phyloP scores from a whole-genome alignment of 2,113 vertebrate species.

The Plecturocebus donacophilus region DNA sequence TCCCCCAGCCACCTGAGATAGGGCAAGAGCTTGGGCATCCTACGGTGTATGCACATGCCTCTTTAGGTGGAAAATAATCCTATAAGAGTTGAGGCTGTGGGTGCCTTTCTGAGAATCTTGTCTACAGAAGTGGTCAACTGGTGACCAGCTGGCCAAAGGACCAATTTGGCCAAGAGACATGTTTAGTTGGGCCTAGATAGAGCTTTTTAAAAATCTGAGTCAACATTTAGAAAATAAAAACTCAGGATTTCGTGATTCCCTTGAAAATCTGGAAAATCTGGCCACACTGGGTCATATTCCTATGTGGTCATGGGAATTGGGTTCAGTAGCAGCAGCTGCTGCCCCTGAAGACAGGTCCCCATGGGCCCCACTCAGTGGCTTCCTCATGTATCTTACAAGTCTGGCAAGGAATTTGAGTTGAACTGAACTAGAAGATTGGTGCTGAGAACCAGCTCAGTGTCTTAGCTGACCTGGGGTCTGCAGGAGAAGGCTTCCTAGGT shows the following conservation, averaged over 20 bases:
- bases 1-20: not conserved
- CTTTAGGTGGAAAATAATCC: not conserved
- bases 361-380: not conserved
- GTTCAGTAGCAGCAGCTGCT: not conserved
- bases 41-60: not conserved
- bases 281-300: not conserved
- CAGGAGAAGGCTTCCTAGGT: not conserved
- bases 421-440: not conserved
- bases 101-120: not conserved
- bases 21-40: not conserved
- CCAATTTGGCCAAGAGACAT: not conserved
- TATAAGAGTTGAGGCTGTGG: not conserved
- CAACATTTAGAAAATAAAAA: not conserved
- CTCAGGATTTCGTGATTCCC: not conserved
- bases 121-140: not conserved
- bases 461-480: slow-evolving; percentile 23
- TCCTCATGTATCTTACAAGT: not conserved
- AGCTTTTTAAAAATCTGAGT: not conserved
- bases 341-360: not conserved
- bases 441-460: not conserved
- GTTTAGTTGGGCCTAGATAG: not conserved
- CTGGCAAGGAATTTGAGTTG: not conserved
- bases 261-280: not conserved
- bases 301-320: not conserved
- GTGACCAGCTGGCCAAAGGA: not conserved